Evolutionary conservation across 2,888 invertebrate species (phyloP).

Genomic region (Lasioglossum malachurum): DNA sequence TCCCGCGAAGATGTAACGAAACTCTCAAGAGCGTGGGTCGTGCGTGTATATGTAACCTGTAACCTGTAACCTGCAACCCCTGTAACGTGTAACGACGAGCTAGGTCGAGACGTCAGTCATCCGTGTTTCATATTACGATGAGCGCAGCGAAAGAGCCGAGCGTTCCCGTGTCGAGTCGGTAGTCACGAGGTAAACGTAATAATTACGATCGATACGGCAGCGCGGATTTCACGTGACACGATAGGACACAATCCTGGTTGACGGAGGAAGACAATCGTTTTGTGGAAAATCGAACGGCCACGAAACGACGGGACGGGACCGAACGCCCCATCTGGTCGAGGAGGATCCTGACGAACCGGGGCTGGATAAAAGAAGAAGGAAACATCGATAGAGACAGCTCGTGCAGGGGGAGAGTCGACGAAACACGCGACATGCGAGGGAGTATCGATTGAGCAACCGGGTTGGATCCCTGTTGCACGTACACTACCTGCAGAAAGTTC

Average conservation of each 20-base stretch:
- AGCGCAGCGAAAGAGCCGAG: slow-evolving; percentile 15
- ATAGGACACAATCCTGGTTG: slow-evolving; percentile 11
- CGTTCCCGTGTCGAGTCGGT: slow-evolving; percentile 43
- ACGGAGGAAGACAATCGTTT: slow-evolving; percentile 33
- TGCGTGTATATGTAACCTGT: slow-evolving; percentile 10
- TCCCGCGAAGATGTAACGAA: slow-evolving; percentile 52
- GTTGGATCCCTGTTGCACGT: slow-evolving; percentile 78
- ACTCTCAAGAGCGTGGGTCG: slow-evolving; percentile 34
- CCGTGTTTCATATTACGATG: slow-evolving; percentile 44
- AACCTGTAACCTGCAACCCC: neutral
- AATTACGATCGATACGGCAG: slow-evolving; percentile 53
- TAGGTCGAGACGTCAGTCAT: slow-evolving; percentile 52
- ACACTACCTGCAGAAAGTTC: slow-evolving; percentile 7
- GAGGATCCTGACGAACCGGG: neutral
- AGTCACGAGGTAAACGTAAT: slow-evolving; percentile 62
- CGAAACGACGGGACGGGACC: slow-evolving; percentile 8
- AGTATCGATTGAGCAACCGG: slow-evolving; percentile 68
- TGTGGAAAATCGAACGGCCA: slow-evolving; percentile 15
- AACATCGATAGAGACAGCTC: slow-evolving; percentile 25
- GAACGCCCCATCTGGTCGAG: neutral
- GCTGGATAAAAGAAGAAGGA: slow-evolving; percentile 15
- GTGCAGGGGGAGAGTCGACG: slow-evolving; percentile 10
- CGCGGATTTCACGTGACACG: slow-evolving; percentile 56
- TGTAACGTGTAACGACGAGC: slow-evolving; percentile 23
- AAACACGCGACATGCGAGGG: slow-evolving; percentile 65